Evolutionary conservation across 2,888 invertebrate genomes (phyloP).

Genomic region (Hartigia nigra): DNA sequence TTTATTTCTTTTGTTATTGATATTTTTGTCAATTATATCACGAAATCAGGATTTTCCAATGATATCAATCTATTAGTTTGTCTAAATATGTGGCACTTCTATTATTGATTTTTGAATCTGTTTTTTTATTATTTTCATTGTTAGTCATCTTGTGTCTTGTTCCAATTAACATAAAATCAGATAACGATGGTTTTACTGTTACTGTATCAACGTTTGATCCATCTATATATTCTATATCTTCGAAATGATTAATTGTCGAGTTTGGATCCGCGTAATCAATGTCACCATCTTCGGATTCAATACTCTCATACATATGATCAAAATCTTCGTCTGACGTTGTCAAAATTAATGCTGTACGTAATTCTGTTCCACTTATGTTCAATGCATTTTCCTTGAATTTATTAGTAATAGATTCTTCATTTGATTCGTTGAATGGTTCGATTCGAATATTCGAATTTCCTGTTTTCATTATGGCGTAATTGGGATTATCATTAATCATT

Average conservation of each 20-base stretch:
- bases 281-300: constrained; percentile 30
- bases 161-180: not conserved
- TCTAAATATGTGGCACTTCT: not conserved
- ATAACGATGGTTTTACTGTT: not conserved
- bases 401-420: not conserved
- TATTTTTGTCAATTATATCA: not conserved
- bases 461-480: constrained; percentile 26
- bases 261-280: constrained; percentile 29
- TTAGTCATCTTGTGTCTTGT: not conserved
- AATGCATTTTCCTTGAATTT: constrained; percentile 8
- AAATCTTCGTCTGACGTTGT: constrained; percentile 16
- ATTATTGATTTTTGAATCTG: not conserved
- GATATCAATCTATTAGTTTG: not conserved
- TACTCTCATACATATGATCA: constrained; percentile 35
- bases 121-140: not conserved
- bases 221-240: constrained; percentile 27
- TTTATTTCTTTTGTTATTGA: not conserved
- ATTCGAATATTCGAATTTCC: constrained; percentile 29
- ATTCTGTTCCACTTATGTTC: not conserved
- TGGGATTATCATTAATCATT: not conserved
- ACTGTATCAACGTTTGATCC: constrained; percentile 15
- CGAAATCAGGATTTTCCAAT: not conserved
- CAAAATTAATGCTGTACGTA: not conserved
- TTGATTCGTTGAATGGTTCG: constrained; percentile 17
- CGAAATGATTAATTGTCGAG: constrained; percentile 8